Conservation (phyloP, 2,888 invertebrate genomes). For the Isoperla grammatica region DNA sequence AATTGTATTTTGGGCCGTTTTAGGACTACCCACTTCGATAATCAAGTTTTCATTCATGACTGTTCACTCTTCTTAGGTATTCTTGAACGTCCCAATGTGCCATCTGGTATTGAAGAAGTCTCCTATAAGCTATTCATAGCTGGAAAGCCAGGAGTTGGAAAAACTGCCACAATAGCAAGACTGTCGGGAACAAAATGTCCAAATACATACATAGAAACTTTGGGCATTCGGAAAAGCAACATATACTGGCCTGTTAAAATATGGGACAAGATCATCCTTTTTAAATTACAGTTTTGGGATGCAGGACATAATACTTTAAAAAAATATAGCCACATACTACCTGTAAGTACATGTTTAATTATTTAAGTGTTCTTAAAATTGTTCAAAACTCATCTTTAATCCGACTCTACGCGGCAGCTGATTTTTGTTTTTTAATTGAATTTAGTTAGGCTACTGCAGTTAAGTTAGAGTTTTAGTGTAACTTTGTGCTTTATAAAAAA, state of each 20-base stretch:
- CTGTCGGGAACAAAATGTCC: constrained; percentile 45
- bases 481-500: too few relatives aligned
- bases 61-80: constrained; percentile 45
- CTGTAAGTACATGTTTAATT: constrained; percentile 43
- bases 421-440: too few relatives aligned
- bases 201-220: constrained; percentile 43
- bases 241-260: constrained; percentile 55
- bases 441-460: too few relatives aligned
- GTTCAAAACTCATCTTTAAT: too few relatives aligned
- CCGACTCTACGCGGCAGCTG: too few relatives aligned
- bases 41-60: too few relatives aligned
- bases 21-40: too few relatives aligned
- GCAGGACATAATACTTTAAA: constrained; percentile 50
- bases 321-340: constrained; percentile 52
- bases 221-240: constrained; percentile 50
- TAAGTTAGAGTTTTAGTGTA: too few relatives aligned
- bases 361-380: too few relatives aligned
- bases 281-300: constrained; percentile 54
- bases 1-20: too few relatives aligned
- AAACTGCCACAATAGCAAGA: constrained; percentile 48
- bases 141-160: constrained; percentile 51
- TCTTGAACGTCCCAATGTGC: constrained; percentile 48
- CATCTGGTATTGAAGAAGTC: constrained; percentile 48
- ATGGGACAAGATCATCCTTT: constrained; percentile 49
- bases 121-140: constrained; percentile 52